These are phyloP conservation scores for Hydraecia micacea DNA, from an alignment of 2,888 invertebrate genomes.

Conservation along the genomic window DNA sequence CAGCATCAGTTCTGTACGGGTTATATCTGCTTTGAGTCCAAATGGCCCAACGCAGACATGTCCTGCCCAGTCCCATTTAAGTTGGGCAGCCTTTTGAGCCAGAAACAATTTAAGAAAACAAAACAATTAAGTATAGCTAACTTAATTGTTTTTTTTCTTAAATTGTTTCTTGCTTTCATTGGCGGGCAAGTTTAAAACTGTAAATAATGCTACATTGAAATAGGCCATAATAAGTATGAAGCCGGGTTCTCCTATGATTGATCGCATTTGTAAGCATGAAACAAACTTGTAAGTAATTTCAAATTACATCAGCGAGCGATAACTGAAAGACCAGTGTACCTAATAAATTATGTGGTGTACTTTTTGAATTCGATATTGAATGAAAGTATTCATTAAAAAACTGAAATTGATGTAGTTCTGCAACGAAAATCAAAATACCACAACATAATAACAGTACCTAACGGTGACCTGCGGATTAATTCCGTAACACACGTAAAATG, in stretches of 20 bases:
- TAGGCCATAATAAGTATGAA: conserved; percentile 14
- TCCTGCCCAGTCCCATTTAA: background rate
- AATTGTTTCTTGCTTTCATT: conserved; percentile 3
- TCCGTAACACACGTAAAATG: background rate
- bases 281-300: conserved; percentile 49
- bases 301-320: conserved; percentile 50
- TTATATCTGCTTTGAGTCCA: background rate
- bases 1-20: background rate
- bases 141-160: background rate
- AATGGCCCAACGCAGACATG: background rate
- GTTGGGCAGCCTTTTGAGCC: background rate
- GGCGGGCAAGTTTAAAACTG: conserved; percentile 10
- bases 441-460: background rate
- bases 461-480: background rate
- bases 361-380: conserved; percentile 1
- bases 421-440: background rate
- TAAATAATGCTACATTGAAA: conserved; percentile 29
- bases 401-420: background rate
- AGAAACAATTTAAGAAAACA: background rate
- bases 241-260: conserved; percentile 59
- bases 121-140: background rate
- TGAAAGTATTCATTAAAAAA: background rate
- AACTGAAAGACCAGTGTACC: conserved; percentile 32
- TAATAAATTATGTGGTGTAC: conserved; percentile 21
- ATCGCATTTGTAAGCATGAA: conserved; percentile 66